Base-by-base conservation (phyloP, 2,888 invertebrate genomes). In the Aleiodes alternator region DNA sequence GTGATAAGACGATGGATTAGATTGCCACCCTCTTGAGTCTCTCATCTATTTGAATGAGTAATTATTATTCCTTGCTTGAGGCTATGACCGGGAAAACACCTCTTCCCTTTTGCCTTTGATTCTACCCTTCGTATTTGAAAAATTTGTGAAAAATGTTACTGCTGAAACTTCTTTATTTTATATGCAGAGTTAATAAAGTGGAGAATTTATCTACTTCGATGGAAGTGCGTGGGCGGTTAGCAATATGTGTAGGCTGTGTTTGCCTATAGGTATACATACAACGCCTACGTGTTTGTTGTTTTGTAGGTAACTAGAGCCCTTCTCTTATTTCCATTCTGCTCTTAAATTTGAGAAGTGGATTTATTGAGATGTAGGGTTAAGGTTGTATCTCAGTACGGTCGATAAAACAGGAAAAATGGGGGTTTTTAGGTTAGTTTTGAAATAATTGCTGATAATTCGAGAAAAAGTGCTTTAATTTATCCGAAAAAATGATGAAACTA, bases 41-140 rank as follows among this genome's bases (percentile, higher is more conserved):
- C 68, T 69, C 73, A 69, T 73, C 73, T 48, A 69, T 73, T 73
- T 68, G 48, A 73, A 73, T 56, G 50, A 59, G 73, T 73, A 68
- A 73, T 73, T 80, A 80, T 78, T 80, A 80, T 80, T 77, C 43
- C 76, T 74, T 64, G 74, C 70, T 77, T 74, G 72, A 74, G 74
- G 73, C 75, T 76, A 68, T 72, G 72, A 72, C 69, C 69, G 73
- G 69, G 57, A 8, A 29, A 29, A 16, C 23, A 29, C 43, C 50
- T 23, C 23, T 23, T 23, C 23, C 23, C 23, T 23, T 2, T 43
- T 16, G 12, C 50, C 50, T 66, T 29, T 66, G 50, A 48, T 50
- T 43, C 7, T 8, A 43, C 43, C 43, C 43, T 43, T 43, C 9
- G n/a, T 1, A 55, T 55, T 16, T n/a, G 3, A 55, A 55, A 23